Conservation (phyloP, 2,797 vertebrate species). For the Lindbergichthys nudifrons region DNA sequence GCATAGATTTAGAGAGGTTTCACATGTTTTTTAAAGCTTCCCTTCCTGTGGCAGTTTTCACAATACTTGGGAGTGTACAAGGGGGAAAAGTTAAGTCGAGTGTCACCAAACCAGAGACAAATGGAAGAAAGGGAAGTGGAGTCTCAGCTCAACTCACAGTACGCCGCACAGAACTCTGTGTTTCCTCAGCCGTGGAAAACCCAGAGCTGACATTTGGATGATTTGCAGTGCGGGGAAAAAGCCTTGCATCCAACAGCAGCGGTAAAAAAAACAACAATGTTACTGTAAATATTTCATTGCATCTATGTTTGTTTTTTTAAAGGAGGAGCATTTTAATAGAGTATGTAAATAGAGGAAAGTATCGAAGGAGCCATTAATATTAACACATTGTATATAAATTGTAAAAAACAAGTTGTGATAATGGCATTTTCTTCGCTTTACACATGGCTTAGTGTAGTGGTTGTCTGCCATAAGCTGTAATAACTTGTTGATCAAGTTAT, state of each 20-base stretch:
- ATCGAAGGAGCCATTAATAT: too few relatives aligned
- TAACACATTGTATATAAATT: too few relatives aligned
- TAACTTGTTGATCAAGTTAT: too few relatives aligned
- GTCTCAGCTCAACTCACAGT: conserved; percentile 8
- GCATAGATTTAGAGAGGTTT: conserved; percentile 8
- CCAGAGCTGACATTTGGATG: conserved; percentile 37
- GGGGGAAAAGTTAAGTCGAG: conserved; percentile 4
- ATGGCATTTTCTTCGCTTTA: too few relatives aligned
- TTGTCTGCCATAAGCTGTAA: too few relatives aligned
- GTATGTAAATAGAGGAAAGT: too few relatives aligned
- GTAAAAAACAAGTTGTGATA: too few relatives aligned
- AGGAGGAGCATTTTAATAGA: too few relatives aligned
- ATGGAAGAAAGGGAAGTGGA: neutral
- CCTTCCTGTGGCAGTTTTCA: conserved; percentile 10
- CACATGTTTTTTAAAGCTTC: conserved; percentile 6
- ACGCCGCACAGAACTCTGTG: neutral
- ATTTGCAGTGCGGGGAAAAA: neutral
- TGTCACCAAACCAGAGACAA: conserved; percentile 19
- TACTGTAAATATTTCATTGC: too few relatives aligned
- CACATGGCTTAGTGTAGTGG: too few relatives aligned
- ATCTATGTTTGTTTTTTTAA: too few relatives aligned
- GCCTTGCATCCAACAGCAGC: conserved; percentile 30
- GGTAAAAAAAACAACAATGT: neutral
- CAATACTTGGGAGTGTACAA: conserved; percentile 7
- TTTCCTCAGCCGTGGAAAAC: neutral